Conservation (phyloP, 2,113 vertebrate genomes). For the Oryzias melastigma region DNA sequence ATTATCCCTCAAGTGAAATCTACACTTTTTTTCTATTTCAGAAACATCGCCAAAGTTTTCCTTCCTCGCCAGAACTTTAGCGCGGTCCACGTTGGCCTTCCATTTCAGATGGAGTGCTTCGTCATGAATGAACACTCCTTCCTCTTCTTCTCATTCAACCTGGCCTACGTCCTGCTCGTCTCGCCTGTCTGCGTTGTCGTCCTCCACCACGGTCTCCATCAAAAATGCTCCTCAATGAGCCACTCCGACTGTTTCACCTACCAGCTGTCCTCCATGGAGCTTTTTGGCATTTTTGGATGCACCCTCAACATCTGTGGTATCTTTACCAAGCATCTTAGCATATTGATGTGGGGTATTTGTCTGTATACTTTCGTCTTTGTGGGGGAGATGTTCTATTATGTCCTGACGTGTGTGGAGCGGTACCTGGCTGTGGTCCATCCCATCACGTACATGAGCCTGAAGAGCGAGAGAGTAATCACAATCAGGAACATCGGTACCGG, state of each 20-base stretch:
- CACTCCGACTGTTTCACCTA: slow-evolving; percentile 14
- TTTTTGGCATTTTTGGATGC: background rate
- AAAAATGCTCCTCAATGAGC: background rate
- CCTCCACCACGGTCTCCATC: background rate
- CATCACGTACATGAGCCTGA: background rate
- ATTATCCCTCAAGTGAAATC: too few relatives aligned
- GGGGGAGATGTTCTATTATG: slow-evolving; percentile 2
- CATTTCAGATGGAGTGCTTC: background rate
- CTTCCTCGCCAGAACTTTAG: too few relatives aligned
- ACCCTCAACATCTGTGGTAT: background rate
- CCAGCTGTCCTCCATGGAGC: slow-evolving; percentile 1
- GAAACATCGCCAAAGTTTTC: too few relatives aligned
- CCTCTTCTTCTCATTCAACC: background rate
- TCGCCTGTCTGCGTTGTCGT: slow-evolving; percentile 1
- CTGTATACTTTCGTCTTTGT: background rate
- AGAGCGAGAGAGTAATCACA: background rate
- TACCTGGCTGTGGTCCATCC: slow-evolving; percentile 21
- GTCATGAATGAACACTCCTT: background rate
- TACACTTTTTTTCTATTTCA: too few relatives aligned
- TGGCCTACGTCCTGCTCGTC: background rate
- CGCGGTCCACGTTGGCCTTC: background rate
- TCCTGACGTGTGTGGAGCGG: slow-evolving; percentile 14
- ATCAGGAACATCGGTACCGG: slow-evolving; percentile 2
- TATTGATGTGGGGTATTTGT: rapidly evolving
- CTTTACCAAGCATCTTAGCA: rapidly evolving